Base-by-base conservation (phyloP, 2,888 invertebrate genomes). In the Agrilus cyanescens region DNA sequence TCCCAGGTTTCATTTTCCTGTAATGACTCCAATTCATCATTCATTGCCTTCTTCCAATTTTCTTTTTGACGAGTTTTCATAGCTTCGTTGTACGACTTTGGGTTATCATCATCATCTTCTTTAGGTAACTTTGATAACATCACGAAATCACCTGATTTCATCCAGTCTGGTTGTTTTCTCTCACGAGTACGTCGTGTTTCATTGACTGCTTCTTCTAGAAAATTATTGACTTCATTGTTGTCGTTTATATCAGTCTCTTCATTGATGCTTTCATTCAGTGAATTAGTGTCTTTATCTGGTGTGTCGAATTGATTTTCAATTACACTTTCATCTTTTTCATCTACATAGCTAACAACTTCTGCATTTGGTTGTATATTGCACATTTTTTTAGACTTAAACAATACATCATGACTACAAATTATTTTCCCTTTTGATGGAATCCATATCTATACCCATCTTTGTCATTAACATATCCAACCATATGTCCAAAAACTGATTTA, bases 401-500 rank as follows among this genome's bases (percentile, higher is more conserved):
- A 13, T 13, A 32, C 14, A 14, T 32, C 32, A 13, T 14, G 4
- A 32, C 14, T 13, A 32, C 32, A 32, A 14, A 12, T 12, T 13
- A 32, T 14, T 5, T 12, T 13, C 6, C 14, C 14, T 32, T 32
- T 45, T 31, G 40, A 40, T 12, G 44, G 41, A 38, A 41, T 15
- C 14, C 37, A 41, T 12, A 45, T 20, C 37, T 31, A 15, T 41
- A 45, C 4, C 44, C 41, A 37, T 44, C 41, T 32, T 44, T 40
- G 15, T 41, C 34, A 32, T 44, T 44, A 25, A 44, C 34, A 25
- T 41, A 45, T 5, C 41, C 38, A 13, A 41, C 34, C 18, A 41
- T 20, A 18, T 37, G 12, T 12, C 41, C 41, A 33, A 38, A 25
- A 15, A 38, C 36, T 30, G 41, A 38, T 13, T 45, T 45, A 15